Conservation (phyloP, 1,140 invertebrate species). For the Temnothorax longispinosus region DNA sequence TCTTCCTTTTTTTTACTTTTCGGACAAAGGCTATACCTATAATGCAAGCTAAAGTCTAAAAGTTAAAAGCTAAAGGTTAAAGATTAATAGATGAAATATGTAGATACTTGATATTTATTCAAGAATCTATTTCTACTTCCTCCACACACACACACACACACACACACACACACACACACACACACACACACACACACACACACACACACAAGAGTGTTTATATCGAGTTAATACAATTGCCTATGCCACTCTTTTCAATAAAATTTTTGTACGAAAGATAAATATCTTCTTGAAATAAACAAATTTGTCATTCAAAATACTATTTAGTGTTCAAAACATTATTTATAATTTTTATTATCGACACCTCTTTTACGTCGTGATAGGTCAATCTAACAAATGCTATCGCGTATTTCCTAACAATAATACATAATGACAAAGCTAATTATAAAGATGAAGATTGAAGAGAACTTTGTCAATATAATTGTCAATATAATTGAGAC, state of each 20-base stretch:
- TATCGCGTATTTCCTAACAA: background rate
- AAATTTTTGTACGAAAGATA: constrained; percentile 20
- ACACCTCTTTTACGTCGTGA: background rate
- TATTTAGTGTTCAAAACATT: background rate
- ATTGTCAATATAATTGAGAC: background rate
- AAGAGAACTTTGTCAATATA: background rate
- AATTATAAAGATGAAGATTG: background rate
- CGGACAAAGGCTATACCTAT: background rate
- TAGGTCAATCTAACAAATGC: background rate
- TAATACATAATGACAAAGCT: background rate
- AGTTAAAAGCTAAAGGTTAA: background rate
- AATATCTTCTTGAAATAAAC: background rate
- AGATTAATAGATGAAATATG: background rate
- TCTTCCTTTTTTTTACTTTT: background rate
- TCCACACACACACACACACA: no score
- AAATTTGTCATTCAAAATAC: background rate
- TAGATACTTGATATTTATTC: background rate
- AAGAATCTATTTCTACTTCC: background rate
- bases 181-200: no score
- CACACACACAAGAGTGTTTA: background rate
- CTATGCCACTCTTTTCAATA: background rate
- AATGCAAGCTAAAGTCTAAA: background rate
- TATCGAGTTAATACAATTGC: background rate
- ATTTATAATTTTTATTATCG: background rate
- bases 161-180: no score